Conservation (phyloP, 2,797 vertebrate species). For the Sebastes trivittatus region DNA sequence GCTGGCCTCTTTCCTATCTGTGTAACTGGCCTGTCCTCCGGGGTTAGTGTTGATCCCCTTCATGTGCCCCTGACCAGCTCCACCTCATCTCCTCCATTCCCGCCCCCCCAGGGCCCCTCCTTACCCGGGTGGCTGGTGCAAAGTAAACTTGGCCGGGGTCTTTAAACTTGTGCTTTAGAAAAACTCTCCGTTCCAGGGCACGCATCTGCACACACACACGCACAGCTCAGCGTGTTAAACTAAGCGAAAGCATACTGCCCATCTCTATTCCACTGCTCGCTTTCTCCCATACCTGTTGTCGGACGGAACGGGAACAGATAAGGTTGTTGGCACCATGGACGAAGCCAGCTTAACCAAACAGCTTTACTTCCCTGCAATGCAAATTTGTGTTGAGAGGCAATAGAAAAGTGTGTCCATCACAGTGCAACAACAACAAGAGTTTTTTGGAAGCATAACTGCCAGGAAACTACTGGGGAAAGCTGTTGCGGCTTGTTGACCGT, state of each 20-base stretch:
- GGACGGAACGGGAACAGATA: slow-evolving; percentile 15
- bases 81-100: slow-evolving; percentile 62
- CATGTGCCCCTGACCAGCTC: slow-evolving; percentile 85
- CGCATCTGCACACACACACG: slow-evolving; percentile 33
- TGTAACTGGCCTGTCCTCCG: slow-evolving; percentile 87
- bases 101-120: slow-evolving; percentile 39
- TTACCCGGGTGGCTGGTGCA: slow-evolving; percentile 78
- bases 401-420: slow-evolving; percentile 36
- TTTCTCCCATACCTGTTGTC: slow-evolving; percentile 36
- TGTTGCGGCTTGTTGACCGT: slow-evolving; percentile 75
- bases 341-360: slow-evolving; percentile 61
- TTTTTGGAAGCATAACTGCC: slow-evolving; percentile 41
- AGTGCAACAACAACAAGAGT: slow-evolving; percentile 41
- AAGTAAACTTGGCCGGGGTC: slow-evolving; percentile 88
- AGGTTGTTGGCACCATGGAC: slow-evolving; percentile 33
- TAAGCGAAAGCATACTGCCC: slow-evolving; percentile 71
- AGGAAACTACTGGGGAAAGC: slow-evolving; percentile 44
- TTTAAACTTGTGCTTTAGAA: slow-evolving; percentile 79
- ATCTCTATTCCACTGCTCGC: slow-evolving; percentile 25
- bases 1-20: slow-evolving; percentile 87
- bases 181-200: slow-evolving; percentile 47
- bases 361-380: slow-evolving; percentile 48
- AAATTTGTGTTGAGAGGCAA: slow-evolving; percentile 59
- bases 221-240: slow-evolving; percentile 78
- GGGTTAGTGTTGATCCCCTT: slow-evolving; percentile 94